phyloP scores from a whole-genome alignment of 2,888 invertebrate genomes.

The Nomada lathburiana region DNA sequence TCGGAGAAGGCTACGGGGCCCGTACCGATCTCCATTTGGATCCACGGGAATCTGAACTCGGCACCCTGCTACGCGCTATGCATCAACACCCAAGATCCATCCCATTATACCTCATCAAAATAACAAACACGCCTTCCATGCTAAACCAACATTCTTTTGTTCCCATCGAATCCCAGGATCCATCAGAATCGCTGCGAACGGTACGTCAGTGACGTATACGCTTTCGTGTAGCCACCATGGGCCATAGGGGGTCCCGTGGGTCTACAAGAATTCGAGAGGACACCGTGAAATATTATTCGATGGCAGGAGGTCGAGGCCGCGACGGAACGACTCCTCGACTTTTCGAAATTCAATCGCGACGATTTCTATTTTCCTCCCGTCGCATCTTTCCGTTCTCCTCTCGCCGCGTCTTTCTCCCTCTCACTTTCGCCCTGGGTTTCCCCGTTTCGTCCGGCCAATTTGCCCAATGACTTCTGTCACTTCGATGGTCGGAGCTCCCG shows the following conservation, averaged over 20 bases:
- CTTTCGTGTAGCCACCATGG: constrained; percentile 45
- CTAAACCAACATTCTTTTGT: constrained; percentile 83
- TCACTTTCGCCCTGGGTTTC: background rate
- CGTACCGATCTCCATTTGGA: constrained; percentile 63
- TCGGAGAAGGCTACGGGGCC: constrained; percentile 59
- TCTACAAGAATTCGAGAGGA: constrained; percentile 49
- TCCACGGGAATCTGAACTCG: constrained; percentile 73
- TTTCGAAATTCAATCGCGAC: constrained; percentile 11
- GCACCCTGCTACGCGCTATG: constrained; percentile 83
- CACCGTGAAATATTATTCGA: constrained; percentile 64
- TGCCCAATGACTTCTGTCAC: background rate
- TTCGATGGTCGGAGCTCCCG: too few relatives aligned
- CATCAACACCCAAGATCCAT: constrained; percentile 84
- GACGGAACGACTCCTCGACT: constrained; percentile 12
- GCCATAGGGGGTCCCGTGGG: constrained; percentile 50
- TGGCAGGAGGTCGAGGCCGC: constrained; percentile 46
- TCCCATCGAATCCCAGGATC: constrained; percentile 78
- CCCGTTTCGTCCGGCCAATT: background rate
- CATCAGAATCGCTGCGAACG: constrained; percentile 80
- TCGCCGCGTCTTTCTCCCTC: background rate
- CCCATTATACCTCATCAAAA: constrained; percentile 83
- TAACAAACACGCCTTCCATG: constrained; percentile 82
- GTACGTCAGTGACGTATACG: constrained; percentile 62
- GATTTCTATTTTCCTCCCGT: background rate
- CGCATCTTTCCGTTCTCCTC: background rate